Conservation (phyloP, 2,888 invertebrate species). For the Automeris io region DNA sequence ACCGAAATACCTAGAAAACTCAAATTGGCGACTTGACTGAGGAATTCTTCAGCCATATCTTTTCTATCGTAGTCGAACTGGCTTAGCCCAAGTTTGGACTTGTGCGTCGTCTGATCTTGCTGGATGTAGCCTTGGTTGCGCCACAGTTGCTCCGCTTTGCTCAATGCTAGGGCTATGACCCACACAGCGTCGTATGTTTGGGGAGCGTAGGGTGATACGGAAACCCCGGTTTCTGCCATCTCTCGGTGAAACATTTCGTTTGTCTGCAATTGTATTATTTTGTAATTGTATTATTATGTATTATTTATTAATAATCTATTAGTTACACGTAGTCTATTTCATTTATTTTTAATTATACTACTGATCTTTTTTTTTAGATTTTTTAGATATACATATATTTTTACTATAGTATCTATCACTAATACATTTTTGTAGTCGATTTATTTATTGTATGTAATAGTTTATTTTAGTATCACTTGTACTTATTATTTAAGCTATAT, state of each 20-base stretch:
- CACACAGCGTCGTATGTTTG: slow-evolving; percentile 94
- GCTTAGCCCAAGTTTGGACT: slow-evolving; percentile 54
- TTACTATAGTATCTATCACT: no score
- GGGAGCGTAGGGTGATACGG: slow-evolving; percentile 82
- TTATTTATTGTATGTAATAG: no score
- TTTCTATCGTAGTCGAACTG: slow-evolving; percentile 85
- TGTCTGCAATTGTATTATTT: slow-evolving; percentile 74
- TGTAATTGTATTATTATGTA: neutral
- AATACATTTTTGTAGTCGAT: no score
- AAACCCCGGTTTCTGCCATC: slow-evolving; percentile 70
- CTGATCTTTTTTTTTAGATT: no score
- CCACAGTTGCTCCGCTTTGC: slow-evolving; percentile 79
- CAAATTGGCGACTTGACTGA: slow-evolving; percentile 82
- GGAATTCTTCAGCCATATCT: slow-evolving; percentile 84
- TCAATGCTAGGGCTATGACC: slow-evolving; percentile 89
- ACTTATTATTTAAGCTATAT: no score
- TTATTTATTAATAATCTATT: neutral
- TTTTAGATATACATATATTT: no score
- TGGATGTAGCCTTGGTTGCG: slow-evolving; percentile 37
- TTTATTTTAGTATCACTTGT: no score
- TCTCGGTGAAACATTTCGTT: slow-evolving; percentile 79
- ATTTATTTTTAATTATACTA: no score
- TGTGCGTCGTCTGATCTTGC: slow-evolving; percentile 29
- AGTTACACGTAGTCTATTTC: no score
- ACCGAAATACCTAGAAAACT: slow-evolving; percentile 92